phyloP scores from a whole-genome alignment of 2,113 vertebrate species.

The Dipodomys stephensi region DNA sequence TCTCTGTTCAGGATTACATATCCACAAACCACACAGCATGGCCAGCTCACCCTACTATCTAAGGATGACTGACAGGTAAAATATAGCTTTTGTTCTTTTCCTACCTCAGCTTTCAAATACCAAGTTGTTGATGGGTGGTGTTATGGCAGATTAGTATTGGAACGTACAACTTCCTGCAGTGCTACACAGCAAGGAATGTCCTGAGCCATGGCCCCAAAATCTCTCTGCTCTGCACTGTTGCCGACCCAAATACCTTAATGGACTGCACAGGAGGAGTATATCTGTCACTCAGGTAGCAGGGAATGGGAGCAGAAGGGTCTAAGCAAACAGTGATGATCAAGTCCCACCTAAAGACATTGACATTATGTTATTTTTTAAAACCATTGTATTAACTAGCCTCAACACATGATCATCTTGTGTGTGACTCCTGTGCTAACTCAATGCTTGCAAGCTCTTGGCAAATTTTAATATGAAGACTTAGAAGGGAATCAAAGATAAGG shows the following conservation, averaged over 20 bases:
- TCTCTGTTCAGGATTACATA: background rate
- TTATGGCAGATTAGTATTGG: background rate
- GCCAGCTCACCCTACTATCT: background rate
- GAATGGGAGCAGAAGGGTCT: background rate
- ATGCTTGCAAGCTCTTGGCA: background rate
- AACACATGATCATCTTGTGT: background rate
- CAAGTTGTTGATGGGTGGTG: background rate
- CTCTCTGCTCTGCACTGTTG: background rate
- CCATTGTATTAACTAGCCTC: background rate
- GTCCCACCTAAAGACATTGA: background rate
- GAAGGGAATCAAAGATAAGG: background rate
- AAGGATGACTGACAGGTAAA: background rate
- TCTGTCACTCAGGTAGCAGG: background rate
- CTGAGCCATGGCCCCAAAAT: background rate
- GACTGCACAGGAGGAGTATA: background rate
- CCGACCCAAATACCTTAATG: background rate
- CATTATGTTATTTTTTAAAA: background rate
- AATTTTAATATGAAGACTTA: background rate
- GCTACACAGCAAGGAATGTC: background rate
- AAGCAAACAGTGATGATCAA: background rate
- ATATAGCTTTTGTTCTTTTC: constrained; percentile 20
- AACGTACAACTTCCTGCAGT: background rate
- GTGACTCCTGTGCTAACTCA: background rate
- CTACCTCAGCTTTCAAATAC: background rate
- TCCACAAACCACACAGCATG: background rate